phyloP scores from a whole-genome alignment of 2,113 vertebrate species.

The Neogale vison region DNA sequence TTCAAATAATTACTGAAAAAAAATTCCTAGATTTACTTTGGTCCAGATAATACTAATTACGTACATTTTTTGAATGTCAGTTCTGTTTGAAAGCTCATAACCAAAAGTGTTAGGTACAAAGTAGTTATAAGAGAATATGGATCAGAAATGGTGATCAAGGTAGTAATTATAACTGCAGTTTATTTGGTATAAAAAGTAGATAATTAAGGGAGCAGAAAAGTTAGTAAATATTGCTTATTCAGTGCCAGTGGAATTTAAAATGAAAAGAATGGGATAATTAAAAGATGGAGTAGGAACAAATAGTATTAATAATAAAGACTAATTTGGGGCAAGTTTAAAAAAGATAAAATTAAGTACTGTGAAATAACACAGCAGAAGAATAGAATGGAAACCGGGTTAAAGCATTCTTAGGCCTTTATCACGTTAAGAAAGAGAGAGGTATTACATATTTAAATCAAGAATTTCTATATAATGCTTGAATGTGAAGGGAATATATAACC shows the following conservation, averaged over 20 bases:
- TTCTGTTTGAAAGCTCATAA: conserved; percentile 29
- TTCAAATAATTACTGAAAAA: conserved; percentile 24
- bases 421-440: not conserved
- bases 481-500: not conserved
- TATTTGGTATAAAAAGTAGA: conserved; percentile 45
- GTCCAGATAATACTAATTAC: not conserved
- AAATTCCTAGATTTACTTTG: conserved; percentile 42
- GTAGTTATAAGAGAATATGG: conserved; percentile 26
- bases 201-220: not conserved
- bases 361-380: conserved; percentile 18
- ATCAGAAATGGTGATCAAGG: not conserved
- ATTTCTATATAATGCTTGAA: not conserved
- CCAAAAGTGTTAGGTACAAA: conserved; percentile 15
- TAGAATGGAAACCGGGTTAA: conserved; percentile 24
- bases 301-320: conserved; percentile 8
- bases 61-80: conserved; percentile 18
- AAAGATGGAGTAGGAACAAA: conserved; percentile 15
- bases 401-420: not conserved
- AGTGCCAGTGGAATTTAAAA: conserved; percentile 32
- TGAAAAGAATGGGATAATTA: conserved; percentile 29
- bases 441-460: conserved; percentile 16
- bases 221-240: conserved; percentile 21
- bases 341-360: conserved; percentile 28
- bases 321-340: not conserved
- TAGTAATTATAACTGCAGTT: not conserved